Conservation (phyloP, 53 echinoderm and acorn worm genomes). For the Glandiceps talaboti region DNA sequence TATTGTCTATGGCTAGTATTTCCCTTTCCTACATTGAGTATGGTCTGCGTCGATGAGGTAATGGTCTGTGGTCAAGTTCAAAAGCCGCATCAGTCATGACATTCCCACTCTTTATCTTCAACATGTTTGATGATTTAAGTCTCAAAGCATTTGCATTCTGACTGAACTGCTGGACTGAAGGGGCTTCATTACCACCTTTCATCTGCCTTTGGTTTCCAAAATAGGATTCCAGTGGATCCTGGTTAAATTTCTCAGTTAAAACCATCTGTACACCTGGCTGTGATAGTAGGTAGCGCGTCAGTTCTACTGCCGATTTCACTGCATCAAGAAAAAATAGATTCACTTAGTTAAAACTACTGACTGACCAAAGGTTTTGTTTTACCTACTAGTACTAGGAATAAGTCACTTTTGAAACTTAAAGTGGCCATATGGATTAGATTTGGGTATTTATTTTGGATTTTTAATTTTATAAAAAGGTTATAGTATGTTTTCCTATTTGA, state of each 20-base stretch:
- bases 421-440: too few species aligned
- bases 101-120: not conserved
- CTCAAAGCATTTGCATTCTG: not conserved
- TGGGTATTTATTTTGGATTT: too few species aligned
- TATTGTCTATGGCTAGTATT: too few species aligned
- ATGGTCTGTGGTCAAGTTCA: not conserved
- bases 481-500: too few species aligned
- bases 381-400: too few species aligned
- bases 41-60: not conserved
- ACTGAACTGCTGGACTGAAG: not conserved
- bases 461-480: too few species aligned
- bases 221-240: not conserved
- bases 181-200: not conserved
- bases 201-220: not conserved
- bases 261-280: not conserved
- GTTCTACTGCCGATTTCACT: not conserved
- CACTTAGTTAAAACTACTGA: too few species aligned
- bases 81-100: not conserved
- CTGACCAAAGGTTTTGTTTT: too few species aligned
- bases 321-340: not conserved
- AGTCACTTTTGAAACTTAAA: too few species aligned
- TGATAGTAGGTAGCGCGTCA: not conserved
- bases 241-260: not conserved
- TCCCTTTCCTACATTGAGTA: too few species aligned
- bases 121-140: not conserved